These are phyloP conservation scores for Bufo bufo DNA, from an alignment of 2,113 vertebrate species.

Conservation along the genomic window DNA sequence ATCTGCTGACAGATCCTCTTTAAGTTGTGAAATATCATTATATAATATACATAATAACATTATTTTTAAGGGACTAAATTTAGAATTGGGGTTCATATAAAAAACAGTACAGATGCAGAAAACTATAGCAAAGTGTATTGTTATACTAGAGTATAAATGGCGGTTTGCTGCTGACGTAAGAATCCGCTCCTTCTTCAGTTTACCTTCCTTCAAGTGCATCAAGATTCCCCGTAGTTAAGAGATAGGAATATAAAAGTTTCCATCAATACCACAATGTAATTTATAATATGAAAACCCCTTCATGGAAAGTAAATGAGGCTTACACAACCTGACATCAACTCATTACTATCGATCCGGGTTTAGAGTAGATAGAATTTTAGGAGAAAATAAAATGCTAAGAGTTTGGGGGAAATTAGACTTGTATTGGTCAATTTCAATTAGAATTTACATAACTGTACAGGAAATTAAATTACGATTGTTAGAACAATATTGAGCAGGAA, in stretches of 20 bases:
- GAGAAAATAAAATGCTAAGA: slow-evolving; percentile 33
- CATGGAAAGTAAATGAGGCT: slow-evolving; percentile 43
- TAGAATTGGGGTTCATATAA: too few species aligned
- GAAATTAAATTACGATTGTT: slow-evolving; percentile 42
- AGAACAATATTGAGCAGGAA: neutral
- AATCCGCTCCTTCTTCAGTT: neutral
- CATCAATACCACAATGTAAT: slow-evolving; percentile 52
- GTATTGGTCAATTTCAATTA: slow-evolving; percentile 49
- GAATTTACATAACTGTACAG: slow-evolving; percentile 45
- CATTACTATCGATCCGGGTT: slow-evolving; percentile 38
- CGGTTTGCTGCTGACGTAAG: neutral
- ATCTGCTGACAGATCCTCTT: too few species aligned
- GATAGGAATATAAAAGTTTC: slow-evolving; percentile 2
- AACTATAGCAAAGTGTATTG: neutral
- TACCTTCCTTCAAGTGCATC: neutral
- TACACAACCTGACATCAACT: slow-evolving; percentile 43
- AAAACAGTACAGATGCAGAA: too few species aligned
- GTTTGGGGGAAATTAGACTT: slow-evolving; percentile 30
- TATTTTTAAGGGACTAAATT: too few species aligned
- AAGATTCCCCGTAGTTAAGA: neutral
- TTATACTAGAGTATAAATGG: neutral
- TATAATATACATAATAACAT: too few species aligned
- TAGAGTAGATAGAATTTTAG: slow-evolving; percentile 9
- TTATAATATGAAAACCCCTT: slow-evolving; percentile 43
- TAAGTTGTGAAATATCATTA: too few species aligned